Base-by-base conservation (phyloP, 1,140 invertebrate species). In the Nymphalis io region DNA sequence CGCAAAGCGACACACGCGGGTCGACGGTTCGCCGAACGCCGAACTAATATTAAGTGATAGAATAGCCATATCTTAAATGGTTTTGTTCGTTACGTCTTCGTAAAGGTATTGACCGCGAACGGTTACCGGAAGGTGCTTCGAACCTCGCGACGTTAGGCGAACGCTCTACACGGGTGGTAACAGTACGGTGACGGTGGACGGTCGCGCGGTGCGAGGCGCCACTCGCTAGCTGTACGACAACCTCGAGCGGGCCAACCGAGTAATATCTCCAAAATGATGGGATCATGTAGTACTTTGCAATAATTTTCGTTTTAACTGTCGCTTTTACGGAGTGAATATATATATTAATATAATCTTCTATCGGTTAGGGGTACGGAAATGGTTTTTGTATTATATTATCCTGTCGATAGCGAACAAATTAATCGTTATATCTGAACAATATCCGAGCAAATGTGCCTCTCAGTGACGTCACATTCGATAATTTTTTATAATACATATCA, bases 21-120 rank as follows among this genome's bases (percentile, higher is more conserved):
- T 69, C 67, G 62, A 21, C 53, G 51, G 60, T 2, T 68, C 64
- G 60, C 46, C 42, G 39, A 40, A 12, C 51, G 44, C 66, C 20
- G n/a, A 15, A 33, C 38, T 71, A 64, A 53, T 60, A 46, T 63
- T 75, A 88, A 83, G 83, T 81, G 70, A 86, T 87, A 87, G 82
- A 83, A 67, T 89, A 83, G 83, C 83, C 85, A 90, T 90, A 90
- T 89, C 87, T 81, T 87, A 83, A 88, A 83, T 79, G 77, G 84
- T 89, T 85, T 71, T 64, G 82, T 84, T 78, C 72, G 76, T 68
- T 65, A 57, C 48, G 55, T 66, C 46, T 65, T 66, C 66, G 44
- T 71, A 71, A 71, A 44, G 38, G 57, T 58, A 55, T 39, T 55
- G 39, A 53, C 39, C 33, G 60, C 23, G 53, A 67, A 51, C 65